phyloP scores from a whole-genome alignment of 2,797 vertebrate genomes.

The Parauchenoglanis ngamensis region DNA sequence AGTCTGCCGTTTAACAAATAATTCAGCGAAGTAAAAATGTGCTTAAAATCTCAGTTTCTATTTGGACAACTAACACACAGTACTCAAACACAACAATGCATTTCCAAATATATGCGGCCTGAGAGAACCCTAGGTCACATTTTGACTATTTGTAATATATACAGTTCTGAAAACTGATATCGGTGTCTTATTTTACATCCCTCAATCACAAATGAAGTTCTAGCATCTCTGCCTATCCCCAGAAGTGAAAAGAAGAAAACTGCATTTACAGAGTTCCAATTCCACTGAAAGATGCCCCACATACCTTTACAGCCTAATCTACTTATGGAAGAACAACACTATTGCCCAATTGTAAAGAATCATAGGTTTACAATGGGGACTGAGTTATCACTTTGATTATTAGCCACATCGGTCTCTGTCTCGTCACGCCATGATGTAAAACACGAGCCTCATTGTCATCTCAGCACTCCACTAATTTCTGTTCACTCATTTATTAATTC shows the following conservation, averaged over 20 bases:
- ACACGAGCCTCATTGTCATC: background rate
- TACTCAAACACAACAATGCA: background rate
- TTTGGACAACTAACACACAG: background rate
- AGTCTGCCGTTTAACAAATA: conserved; percentile 1
- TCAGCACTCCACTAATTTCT: background rate
- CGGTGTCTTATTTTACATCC: background rate
- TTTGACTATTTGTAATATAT: background rate
- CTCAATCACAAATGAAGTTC: background rate
- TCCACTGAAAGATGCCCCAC: background rate
- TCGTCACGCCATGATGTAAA: background rate
- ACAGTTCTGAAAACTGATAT: too few species aligned
- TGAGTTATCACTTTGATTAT: background rate
- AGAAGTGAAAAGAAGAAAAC: background rate
- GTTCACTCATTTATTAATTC: background rate
- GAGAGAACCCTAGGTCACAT: background rate
- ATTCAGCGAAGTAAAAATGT: background rate
- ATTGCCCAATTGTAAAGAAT: background rate
- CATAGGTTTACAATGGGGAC: background rate
- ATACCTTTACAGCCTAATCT: background rate
- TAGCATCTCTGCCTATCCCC: background rate
- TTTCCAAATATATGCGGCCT: too few species aligned
- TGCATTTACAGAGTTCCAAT: conserved; percentile 4
- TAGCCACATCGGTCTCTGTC: background rate
- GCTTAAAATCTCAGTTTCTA: background rate
- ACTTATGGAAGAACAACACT: background rate